Base-by-base conservation (phyloP, 2,888 invertebrate species). In the Drosophila mettleri region DNA sequence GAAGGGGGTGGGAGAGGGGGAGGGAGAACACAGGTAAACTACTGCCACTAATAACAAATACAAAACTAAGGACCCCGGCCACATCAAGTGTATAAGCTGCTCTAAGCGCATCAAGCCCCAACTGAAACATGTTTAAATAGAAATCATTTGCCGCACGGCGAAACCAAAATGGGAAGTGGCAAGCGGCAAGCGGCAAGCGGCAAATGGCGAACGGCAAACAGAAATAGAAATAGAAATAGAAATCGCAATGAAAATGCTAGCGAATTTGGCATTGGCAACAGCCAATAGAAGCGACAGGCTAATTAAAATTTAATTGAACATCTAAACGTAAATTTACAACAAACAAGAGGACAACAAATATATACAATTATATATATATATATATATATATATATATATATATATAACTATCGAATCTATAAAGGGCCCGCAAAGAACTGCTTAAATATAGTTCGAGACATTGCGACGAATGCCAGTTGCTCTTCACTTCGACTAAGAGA, bases 271-370 rank as follows among this genome's bases (percentile, higher is more conserved):
- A 49, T 49, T 49, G 49, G 49, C 49, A 51, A 24, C 29, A 24
- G 12, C 18, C 18, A 55, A 63, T 60, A 29, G 45, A 69, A 74
- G 72, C 66, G 85, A 71, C 60, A 54, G 68, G 63, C 89, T 88
- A 88, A 86, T 89, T 86, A 89, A 88, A 82, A 76, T 86, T 86
- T 85, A 84, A 85, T 80, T 85, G 85, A 73, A 76, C 74, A 88
- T 72, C 71, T 78, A 80, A 88, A 80, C 69, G 84, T 45, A 80
- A 88, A 77, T 77, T 86, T 80, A 73, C 80, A 77, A 73, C 80
- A 88, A 86, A 70, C 88, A 74, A 58, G 58, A 33, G 33, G 12
- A 4, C 5, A 3, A 16, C 10, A 38, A 4, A 38, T 18, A 38
- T 9, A 18, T 9, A 24, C 9, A 24, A 3, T 14, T 8, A 39